Base-by-base conservation (phyloP, 2,888 invertebrate genomes). In the Morpho helenor region DNA sequence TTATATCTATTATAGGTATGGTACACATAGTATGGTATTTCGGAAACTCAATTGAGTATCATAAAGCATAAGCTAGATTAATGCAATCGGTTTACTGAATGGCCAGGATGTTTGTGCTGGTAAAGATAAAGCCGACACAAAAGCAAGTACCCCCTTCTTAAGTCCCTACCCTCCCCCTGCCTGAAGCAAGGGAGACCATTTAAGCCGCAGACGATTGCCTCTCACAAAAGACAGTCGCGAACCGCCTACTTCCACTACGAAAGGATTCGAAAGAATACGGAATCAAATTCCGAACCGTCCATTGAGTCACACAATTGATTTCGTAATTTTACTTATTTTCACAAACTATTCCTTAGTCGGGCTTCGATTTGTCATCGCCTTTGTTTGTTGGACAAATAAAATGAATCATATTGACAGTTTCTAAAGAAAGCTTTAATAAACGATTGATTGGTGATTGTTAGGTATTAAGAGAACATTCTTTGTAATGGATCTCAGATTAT, bases 151-250 rank as follows among this genome's bases (percentile, higher is more conserved):
- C 71, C 69, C 68, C 62, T 57, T 66, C 62, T 57, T 66, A 64
- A 62, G 56, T 55, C 48, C 62, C 49, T 58, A 45, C 56, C 53
- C 64, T 67, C 39, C 68, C 68, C 67, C 61, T 59, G 65, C 67
- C 64, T 63, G 65, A 68, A 66, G 68, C 72, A 57, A 66, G 66
- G 74, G 76, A 73, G 77, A 77, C 66, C 79, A 76, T 81, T 82
- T 82, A 84, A 82, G 80, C 77, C 78, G 74, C 78, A 76, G 79
- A 77, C 79, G 79, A 84, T 84, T 84, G 84, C 82, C 82, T 74
- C 80, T 79, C 74, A 81, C 83, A 84, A 85, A 82, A 83, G 81
- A 76, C 78, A 70, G 69, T 70, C 70, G 68, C 64, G 66, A 63
- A 62, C 70, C 66, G 60, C 72, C 68, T 67, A 68, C 71, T 67